Evolutionary conservation across 1,140 invertebrate species (phyloP).

Genomic region (Camponotus pennsylvanicus): DNA sequence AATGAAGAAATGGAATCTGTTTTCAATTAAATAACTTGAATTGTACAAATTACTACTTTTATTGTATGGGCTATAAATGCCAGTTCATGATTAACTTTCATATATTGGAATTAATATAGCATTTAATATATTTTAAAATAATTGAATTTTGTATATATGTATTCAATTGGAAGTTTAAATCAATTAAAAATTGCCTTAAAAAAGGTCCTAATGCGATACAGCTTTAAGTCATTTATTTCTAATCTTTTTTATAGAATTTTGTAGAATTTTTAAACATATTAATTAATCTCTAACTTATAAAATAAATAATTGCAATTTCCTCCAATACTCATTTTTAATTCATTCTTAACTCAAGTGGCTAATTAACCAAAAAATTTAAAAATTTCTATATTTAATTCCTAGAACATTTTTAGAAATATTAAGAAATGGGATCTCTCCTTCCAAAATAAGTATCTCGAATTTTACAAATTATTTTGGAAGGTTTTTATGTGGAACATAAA

Average conservation of each 20-base stretch:
- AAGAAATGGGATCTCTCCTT: no score
- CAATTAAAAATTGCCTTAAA: background rate
- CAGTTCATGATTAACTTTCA: background rate
- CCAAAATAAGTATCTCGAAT: no score
- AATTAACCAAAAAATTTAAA: background rate
- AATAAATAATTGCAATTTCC: background rate
- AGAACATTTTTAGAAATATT: background rate
- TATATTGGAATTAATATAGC: background rate
- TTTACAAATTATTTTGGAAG: background rate
- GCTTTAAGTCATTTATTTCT: background rate
- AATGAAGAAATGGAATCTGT: no score
- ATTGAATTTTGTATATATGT: background rate
- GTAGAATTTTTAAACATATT: background rate
- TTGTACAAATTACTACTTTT: background rate
- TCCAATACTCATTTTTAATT: background rate
- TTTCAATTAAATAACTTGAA: no score
- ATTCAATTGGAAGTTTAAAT: background rate
- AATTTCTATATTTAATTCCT: background rate
- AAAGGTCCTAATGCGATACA: background rate
- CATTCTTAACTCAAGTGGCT: background rate
- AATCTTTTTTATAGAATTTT: background rate
- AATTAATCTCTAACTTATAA: background rate
- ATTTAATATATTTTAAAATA: slow-evolving; percentile 22
- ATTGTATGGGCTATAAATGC: background rate
- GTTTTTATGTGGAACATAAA: background rate